Evolutionary conservation across 2,113 vertebrate species (phyloP), one percentile per base, ranked within the genome.

Genomic region (Istiophorus platypterus): DNA sequence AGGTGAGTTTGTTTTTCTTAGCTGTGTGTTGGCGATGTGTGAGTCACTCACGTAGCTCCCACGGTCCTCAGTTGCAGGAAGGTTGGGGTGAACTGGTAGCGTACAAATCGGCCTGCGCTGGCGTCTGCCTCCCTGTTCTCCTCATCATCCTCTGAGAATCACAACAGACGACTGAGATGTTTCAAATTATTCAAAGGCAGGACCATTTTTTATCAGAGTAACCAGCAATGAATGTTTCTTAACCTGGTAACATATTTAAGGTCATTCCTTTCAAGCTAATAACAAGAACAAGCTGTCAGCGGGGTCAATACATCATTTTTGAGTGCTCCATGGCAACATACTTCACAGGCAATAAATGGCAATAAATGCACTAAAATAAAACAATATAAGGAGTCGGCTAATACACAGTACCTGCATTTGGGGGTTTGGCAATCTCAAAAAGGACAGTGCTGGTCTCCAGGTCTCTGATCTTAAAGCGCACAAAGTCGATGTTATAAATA

Each of bases 341-440:
- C 27, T 58, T 64, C 4, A 22, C n/a, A 59, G 24, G 49, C 59
- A 54, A 31, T 39, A 29, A 12, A 18, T 34, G 20, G 31, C 31
- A 34, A 18, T 54, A 27, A 17, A 72, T 37, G 37, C 18, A n/a
- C 18, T 52, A 5, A 29, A 27, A 66, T 27, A 26, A 41, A 59
- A 79, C 45, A 58, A 39, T 3, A 34, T 24, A 29, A 24, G 45
- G 37, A 59, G 34, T 1, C 41, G 34, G 61, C n/a, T 29, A 2
- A 18, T 22, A 8, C 22, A 51, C 20, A 3, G 7, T 90, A 98
- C 97, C 97, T 92, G 95, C 83, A 67, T 93, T 85, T 45, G 96
- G 96, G 0, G 97, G 97, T 85, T 99, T 99, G 85, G 97, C 96
- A 24, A 99, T 98, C 93, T 99, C 97, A 94, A 99, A 99, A 10